phyloP scores from a whole-genome alignment of 2,113 vertebrate genomes.

The Pimephales promelas region DNA sequence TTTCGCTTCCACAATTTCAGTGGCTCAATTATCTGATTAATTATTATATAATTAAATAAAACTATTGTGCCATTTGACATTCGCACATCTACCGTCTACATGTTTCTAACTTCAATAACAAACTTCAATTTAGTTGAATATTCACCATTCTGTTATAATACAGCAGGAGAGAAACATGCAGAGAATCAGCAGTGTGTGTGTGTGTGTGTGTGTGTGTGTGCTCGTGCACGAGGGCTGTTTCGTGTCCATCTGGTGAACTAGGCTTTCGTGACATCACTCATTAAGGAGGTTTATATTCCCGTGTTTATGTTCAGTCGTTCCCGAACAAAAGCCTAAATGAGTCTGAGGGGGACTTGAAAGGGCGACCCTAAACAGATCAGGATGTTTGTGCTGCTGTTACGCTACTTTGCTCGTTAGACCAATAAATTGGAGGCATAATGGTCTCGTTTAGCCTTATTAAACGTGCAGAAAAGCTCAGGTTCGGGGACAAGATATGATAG shows the following conservation, averaged over 20 bases:
- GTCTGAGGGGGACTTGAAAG: slow-evolving; percentile 65
- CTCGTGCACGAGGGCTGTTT: background rate
- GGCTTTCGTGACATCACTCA: slow-evolving; percentile 57
- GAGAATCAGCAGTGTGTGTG: no score
- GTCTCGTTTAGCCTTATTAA: slow-evolving; percentile 63
- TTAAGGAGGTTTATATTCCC: slow-evolving; percentile 59
- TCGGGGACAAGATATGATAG: slow-evolving; percentile 52
- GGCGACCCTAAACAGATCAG: slow-evolving; percentile 63
- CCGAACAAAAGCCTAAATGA: slow-evolving; percentile 64
- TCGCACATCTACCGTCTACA: no score
- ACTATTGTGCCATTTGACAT: no score
- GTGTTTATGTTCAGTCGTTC: slow-evolving; percentile 59
- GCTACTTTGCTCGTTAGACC: slow-evolving; percentile 63
- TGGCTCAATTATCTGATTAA: no score
- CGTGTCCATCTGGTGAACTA: slow-evolving; percentile 36
- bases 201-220: no score
- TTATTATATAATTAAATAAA: no score
- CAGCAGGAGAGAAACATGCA: no score
- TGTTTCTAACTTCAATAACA: no score
- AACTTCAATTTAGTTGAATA: no score
- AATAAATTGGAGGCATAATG: slow-evolving; percentile 59
- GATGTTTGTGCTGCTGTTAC: slow-evolving; percentile 62
- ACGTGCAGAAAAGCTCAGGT: slow-evolving; percentile 46
- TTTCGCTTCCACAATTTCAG: no score
- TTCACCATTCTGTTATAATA: no score